phyloP scores from a whole-genome alignment of 2,888 invertebrate species.

The Tipula lateralis region DNA sequence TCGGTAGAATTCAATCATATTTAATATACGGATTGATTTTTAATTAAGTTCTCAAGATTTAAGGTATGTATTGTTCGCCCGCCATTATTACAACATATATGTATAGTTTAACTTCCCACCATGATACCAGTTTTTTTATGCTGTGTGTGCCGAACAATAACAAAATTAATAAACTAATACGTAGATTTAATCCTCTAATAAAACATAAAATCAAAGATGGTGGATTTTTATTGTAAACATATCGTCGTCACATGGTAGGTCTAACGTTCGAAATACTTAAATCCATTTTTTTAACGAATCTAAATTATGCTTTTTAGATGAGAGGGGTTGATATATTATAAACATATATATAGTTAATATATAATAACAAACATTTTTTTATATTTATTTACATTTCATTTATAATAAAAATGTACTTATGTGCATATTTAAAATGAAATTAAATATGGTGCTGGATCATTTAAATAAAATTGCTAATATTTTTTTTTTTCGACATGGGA shows the following conservation, averaged over 20 bases:
- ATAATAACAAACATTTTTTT: neutral
- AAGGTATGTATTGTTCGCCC: neutral
- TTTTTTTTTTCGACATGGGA: neutral
- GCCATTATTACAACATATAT: too few species aligned
- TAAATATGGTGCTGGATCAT: neutral
- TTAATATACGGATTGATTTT: neutral
- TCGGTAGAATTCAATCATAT: neutral
- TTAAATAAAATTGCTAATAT: neutral
- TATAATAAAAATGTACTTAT: neutral
- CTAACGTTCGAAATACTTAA: neutral
- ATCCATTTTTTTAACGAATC: neutral
- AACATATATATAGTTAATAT: too few species aligned
- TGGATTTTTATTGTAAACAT: neutral
- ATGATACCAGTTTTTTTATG: neutral
- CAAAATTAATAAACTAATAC: neutral
- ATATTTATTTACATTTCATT: neutral
- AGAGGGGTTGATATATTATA: neutral
- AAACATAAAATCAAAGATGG: neutral
- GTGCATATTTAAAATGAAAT: neutral
- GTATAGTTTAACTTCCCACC: neutral
- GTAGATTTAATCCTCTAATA: slow-evolving; percentile 2
- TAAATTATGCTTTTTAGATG: neutral
- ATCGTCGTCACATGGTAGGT: neutral
- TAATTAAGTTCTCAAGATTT: neutral
- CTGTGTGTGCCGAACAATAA: neutral